Percentiles rank a stretch among this genome's conserved stretches.
Evolutionary conservation across 2,113 vertebrate species (phyloP).

Genomic region (Siniperca chuatsi): DNA sequence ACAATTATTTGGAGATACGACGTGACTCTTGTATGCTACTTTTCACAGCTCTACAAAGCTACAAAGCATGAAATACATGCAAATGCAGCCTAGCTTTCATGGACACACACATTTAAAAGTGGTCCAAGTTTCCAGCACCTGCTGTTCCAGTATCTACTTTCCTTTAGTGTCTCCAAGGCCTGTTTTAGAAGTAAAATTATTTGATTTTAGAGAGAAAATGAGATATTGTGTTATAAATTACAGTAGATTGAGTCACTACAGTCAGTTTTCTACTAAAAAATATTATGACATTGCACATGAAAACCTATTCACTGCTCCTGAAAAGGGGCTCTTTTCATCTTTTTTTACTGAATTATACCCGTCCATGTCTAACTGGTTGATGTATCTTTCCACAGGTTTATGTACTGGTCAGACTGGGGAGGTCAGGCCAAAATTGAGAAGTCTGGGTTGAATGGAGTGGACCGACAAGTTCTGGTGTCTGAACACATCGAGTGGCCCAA

Average conservation of each 20-base stretch:
- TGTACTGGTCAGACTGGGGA: conserved; percentile 99
- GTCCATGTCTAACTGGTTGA: not conserved
- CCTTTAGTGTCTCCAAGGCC: conserved; percentile 13
- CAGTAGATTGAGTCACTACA: too few relatives aligned
- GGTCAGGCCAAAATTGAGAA: conserved; percentile 96
- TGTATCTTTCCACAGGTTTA: conserved; percentile 86
- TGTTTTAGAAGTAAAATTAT: conserved; percentile 6
- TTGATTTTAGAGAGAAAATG: conserved; percentile 30
- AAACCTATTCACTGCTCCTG: not conserved
- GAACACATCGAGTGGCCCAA: conserved; percentile 99
- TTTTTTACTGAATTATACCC: not conserved
- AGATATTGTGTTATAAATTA: not conserved
- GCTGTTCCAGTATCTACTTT: conserved; percentile 16
- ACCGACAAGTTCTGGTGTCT: conserved; percentile 91
- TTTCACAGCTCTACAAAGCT: conserved; percentile 47
- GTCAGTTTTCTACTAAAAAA: too few relatives aligned
- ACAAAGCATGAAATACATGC: conserved; percentile 69
- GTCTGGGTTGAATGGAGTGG: conserved; percentile 93
- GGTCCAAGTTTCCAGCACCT: conserved; percentile 24
- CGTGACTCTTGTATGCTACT: conserved; percentile 4
- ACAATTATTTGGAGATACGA: conserved; percentile 17
- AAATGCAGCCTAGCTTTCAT: conserved; percentile 53
- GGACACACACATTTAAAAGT: not conserved
- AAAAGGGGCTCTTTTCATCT: not conserved
- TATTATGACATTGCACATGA: not conserved